Evolutionary conservation across 2,888 invertebrate genomes (phyloP).

Genomic region (Acronicta leporina): DNA sequence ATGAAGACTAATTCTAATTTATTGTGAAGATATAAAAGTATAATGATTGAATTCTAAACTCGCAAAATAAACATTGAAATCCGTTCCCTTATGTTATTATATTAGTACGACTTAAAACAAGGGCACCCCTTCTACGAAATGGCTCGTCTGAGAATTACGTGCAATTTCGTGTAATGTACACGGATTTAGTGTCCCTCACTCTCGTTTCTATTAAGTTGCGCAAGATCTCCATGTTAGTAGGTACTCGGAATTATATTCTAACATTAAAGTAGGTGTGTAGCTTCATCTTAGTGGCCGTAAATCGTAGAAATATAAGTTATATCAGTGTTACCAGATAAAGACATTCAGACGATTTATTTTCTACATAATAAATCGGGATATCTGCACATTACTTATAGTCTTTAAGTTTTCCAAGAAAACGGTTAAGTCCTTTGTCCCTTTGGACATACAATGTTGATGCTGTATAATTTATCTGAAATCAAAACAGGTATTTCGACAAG

Average conservation of each 20-base stretch:
- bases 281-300: constrained; percentile 51
- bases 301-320: constrained; percentile 50
- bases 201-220: constrained; percentile 49
- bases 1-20: constrained; percentile 20
- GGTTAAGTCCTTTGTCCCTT: constrained; percentile 14
- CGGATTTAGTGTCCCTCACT: constrained; percentile 41
- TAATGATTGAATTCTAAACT: constrained; percentile 32
- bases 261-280: constrained; percentile 38
- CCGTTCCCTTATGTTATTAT: constrained; percentile 32
- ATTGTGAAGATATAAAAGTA: constrained; percentile 22
- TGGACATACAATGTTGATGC: constrained; percentile 16
- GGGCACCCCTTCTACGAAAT: constrained; percentile 27
- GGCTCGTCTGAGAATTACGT: constrained; percentile 36
- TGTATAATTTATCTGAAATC: constrained; percentile 43
- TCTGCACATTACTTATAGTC: constrained; percentile 26
- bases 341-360: constrained; percentile 44
- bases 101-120: constrained; percentile 20
- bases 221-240: constrained; percentile 57
- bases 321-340: constrained; percentile 32
- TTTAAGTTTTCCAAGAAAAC: constrained; percentile 28
- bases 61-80: constrained; percentile 43
- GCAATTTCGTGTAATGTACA: constrained; percentile 46
- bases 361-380: constrained; percentile 32
- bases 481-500: constrained; percentile 43
- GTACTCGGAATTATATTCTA: constrained; percentile 50